Evolutionary conservation across 2,113 vertebrate genomes (phyloP).

Genomic region (Scalopus aquaticus): DNA sequence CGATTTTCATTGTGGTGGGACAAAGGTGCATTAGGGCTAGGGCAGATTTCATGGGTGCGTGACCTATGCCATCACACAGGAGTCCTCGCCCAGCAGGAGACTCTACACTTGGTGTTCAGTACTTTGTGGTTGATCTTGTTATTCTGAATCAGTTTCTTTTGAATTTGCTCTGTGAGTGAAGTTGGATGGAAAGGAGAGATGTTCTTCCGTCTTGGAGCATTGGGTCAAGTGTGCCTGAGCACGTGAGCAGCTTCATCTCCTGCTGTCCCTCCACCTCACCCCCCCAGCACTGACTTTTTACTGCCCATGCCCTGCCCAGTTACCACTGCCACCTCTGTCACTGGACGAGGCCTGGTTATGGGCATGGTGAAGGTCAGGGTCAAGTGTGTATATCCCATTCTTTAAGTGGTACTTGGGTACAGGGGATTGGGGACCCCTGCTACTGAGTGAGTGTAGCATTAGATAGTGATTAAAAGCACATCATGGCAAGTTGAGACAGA

Average conservation of each 20-base stretch:
- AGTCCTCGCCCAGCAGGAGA: background rate
- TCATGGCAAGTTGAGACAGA: background rate
- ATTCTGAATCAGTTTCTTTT: background rate
- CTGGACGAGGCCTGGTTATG: background rate
- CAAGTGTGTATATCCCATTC: background rate
- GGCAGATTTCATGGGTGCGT: background rate
- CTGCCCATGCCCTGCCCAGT: background rate
- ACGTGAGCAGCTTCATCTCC: background rate
- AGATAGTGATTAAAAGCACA: background rate
- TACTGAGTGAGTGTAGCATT: background rate
- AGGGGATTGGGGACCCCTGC: background rate
- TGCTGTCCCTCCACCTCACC: background rate
- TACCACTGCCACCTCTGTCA: background rate
- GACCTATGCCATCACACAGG: background rate
- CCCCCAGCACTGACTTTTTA: background rate
- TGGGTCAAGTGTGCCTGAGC: background rate
- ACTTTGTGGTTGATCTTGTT: background rate
- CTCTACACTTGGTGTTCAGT: background rate
- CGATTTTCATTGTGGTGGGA: background rate
- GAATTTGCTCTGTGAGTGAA: slow-evolving; percentile 2
- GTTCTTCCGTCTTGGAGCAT: background rate
- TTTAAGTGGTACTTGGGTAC: background rate
- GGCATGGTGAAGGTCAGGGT: background rate
- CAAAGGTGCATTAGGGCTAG: background rate
- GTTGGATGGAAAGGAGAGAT: background rate